Evolutionary conservation across 2,113 vertebrate species (phyloP).

Genomic region (Cervus canadensis): DNA sequence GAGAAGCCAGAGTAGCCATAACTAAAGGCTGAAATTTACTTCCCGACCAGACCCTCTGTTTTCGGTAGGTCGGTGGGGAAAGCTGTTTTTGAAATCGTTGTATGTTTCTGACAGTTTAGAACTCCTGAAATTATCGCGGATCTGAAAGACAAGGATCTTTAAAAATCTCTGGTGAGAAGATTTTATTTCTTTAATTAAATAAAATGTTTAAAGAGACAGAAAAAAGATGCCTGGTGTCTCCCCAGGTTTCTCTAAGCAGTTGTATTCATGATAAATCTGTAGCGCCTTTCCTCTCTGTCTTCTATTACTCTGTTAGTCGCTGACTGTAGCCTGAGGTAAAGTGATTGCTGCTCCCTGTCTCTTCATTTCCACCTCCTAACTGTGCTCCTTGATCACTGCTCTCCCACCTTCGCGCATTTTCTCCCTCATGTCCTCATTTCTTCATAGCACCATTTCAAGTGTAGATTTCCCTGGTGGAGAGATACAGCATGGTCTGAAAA

Average conservation of each 20-base stretch:
- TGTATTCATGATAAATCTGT: neutral
- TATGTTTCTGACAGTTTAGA: conserved; percentile 20
- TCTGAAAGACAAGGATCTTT: neutral
- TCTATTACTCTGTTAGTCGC: neutral
- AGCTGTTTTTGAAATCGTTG: neutral
- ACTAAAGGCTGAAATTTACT: conserved; percentile 69
- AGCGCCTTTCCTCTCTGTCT: neutral
- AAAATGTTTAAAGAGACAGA: neutral
- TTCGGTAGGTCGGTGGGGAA: neutral
- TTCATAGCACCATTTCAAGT: conserved; percentile 26
- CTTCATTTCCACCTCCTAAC: conserved; percentile 11
- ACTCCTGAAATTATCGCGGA: neutral
- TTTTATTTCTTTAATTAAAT: conserved; percentile 28
- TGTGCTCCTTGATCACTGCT: neutral
- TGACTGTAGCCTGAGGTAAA: neutral
- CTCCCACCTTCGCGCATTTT: neutral
- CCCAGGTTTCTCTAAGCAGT: neutral
- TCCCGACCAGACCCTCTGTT: neutral
- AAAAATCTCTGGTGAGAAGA: neutral
- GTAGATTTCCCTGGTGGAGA: conserved; percentile 35
- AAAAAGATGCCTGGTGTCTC: neutral
- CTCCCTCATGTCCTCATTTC: conserved; percentile 34
- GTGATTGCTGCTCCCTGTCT: neutral
- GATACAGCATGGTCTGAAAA: neutral
- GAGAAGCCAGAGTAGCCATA: conserved; percentile 64